Conservation (phyloP, 2,113 vertebrate genomes). For the Anseranas semipalmata region DNA sequence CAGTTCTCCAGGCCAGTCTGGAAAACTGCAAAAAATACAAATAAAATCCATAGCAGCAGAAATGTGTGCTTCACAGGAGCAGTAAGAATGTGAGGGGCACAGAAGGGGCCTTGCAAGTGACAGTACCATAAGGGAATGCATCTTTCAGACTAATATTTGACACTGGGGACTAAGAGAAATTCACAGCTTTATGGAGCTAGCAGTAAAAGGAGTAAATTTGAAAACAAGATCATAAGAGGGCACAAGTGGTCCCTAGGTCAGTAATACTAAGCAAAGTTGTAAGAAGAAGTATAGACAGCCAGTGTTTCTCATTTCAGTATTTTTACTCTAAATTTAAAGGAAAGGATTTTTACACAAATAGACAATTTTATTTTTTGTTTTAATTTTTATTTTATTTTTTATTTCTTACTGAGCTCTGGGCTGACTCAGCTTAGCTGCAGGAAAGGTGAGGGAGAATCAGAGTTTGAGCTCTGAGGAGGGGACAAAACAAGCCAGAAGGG, state of each 20-base stretch:
- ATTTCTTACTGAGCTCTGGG: not conserved
- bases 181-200: not conserved
- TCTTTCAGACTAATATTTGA: not conserved
- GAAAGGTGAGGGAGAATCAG: not conserved
- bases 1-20: not conserved
- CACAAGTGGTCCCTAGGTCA: not conserved
- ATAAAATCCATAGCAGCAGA: not conserved
- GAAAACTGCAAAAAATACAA: not conserved
- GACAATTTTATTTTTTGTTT: not conserved
- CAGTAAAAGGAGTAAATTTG: not conserved
- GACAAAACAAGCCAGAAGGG: not conserved
- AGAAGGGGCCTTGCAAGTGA: not conserved
- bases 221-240: not conserved
- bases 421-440: not conserved
- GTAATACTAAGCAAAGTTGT: not conserved
- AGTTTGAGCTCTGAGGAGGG: not conserved
- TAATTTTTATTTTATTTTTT: fast-evolving
- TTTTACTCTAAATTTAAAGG: not conserved
- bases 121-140: not conserved
- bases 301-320: not conserved
- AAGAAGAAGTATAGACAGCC: not conserved
- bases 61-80: not conserved
- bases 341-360: not conserved
- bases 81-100: not conserved
- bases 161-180: not conserved